Percentiles rank a stretch among this genome's conserved stretches.
phyloP scores from a whole-genome alignment of 1,140 invertebrate genomes.

The Pollicipes pollicipes region DNA sequence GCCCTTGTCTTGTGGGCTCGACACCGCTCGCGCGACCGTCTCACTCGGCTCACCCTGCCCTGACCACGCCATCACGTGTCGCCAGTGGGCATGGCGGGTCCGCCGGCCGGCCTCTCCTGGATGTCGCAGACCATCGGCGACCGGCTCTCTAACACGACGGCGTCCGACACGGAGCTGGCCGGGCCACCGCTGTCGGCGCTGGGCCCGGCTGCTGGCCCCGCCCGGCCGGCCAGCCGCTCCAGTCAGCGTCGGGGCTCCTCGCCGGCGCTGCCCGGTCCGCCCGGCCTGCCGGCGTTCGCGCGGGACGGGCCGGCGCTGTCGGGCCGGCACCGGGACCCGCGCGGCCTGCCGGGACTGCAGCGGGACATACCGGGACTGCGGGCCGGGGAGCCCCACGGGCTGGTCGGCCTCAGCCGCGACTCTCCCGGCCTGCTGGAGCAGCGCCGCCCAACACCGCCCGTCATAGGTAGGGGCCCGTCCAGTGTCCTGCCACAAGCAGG shows the following conservation, averaged over 20 bases:
- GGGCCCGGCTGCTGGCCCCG: too few species aligned
- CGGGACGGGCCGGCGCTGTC: background rate
- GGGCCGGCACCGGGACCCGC: background rate
- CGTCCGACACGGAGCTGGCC: constrained; percentile 20
- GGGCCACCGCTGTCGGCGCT: constrained; percentile 17
- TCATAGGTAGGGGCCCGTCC: too few species aligned
- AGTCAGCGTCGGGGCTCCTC: constrained; percentile 16
- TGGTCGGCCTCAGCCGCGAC: constrained; percentile 1
- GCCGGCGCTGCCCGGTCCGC: background rate
- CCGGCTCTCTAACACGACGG: constrained; percentile 19
- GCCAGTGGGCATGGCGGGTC: constrained; percentile 4
- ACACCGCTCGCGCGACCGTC: too few species aligned
- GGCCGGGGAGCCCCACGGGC: too few species aligned
- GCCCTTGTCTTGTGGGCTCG: too few species aligned
- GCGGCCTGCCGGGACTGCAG: constrained; percentile 1
- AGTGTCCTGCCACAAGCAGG: too few species aligned
- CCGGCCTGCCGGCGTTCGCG: background rate
- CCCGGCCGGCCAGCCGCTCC: constrained; percentile 14
- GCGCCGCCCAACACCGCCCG: background rate
- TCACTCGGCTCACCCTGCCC: too few species aligned
- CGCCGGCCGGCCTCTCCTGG: constrained; percentile 10
- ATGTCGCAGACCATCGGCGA: constrained; percentile 18
- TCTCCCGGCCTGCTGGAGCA: too few species aligned
- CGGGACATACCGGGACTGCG: constrained; percentile 3
- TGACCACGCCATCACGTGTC: too few species aligned